phyloP scores from a whole-genome alignment of 2,888 invertebrate genomes.

The Rhimphoctona megacephalus region DNA sequence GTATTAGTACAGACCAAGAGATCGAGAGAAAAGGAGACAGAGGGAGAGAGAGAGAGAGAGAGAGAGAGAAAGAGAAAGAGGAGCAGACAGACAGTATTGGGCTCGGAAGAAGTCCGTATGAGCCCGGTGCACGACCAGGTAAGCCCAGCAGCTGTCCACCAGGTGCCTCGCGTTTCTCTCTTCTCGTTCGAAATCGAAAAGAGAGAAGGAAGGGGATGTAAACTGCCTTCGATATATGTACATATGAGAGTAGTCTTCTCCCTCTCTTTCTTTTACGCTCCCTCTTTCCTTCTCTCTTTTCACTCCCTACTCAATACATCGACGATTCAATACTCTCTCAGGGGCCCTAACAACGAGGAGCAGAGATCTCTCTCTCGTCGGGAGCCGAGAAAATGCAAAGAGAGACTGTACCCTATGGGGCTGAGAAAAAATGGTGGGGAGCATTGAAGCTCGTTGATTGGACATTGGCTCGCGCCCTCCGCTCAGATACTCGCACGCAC shows the following conservation, averaged over 20 bases:
- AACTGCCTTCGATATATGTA: neutral
- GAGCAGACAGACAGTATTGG: constrained; percentile 64
- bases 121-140: constrained; percentile 81
- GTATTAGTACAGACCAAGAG: constrained; percentile 30
- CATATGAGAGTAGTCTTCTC: constrained; percentile 14
- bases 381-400: constrained; percentile 28
- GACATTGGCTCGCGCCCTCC: constrained; percentile 82
- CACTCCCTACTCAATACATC: constrained; percentile 20
- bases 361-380: constrained; percentile 9
- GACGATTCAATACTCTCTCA: constrained; percentile 33
- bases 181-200: constrained; percentile 45
- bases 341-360: constrained; percentile 20
- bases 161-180: constrained; percentile 78
- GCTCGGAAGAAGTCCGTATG: constrained; percentile 70
- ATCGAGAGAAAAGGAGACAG: constrained; percentile 12
- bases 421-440: constrained; percentile 53
- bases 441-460: constrained; percentile 74
- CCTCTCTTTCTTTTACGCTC: neutral
- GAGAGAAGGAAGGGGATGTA: constrained; percentile 46
- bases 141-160: constrained; percentile 83
- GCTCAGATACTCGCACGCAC: constrained; percentile 79
- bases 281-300: constrained; percentile 7
- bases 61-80: constrained; percentile 32
- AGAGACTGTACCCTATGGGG: constrained; percentile 29
- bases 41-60: constrained; percentile 17